phyloP scores from a whole-genome alignment of 2,888 invertebrate species.

The Coelinius sp. region DNA sequence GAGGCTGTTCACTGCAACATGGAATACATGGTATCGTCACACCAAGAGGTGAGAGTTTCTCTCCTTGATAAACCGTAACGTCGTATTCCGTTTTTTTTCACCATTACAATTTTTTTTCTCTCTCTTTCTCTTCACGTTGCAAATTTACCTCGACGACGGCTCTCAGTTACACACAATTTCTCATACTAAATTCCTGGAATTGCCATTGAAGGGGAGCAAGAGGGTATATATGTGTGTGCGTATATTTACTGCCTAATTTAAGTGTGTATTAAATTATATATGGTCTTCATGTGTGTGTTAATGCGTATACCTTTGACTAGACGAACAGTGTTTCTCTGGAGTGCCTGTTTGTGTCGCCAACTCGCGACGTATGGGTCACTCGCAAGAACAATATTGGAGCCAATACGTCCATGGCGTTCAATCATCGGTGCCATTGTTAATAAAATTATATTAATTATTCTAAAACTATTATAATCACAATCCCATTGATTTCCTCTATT shows the following conservation, averaged over 20 bases:
- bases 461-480: background rate
- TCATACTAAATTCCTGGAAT: constrained; percentile 32
- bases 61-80: constrained; percentile 20
- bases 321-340: constrained; percentile 48
- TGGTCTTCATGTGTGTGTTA: background rate
- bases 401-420: constrained; percentile 48
- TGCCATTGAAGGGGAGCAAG: background rate
- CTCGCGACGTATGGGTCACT: constrained; percentile 54
- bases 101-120: constrained; percentile 30
- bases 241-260: constrained; percentile 1
- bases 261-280: background rate
- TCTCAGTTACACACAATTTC: constrained; percentile 29
- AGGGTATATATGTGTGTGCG: background rate
- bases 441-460: background rate
- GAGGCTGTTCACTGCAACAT: background rate
- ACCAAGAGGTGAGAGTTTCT: constrained; percentile 18
- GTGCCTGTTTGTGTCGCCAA: constrained; percentile 56
- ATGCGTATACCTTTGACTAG: constrained; percentile 45
- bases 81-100: constrained; percentile 7
- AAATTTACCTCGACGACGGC: constrained; percentile 15
- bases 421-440: constrained; percentile 56
- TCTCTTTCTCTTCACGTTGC: background rate
- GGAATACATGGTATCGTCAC: background rate
- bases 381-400: constrained; percentile 41
- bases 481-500: background rate